Evolutionary conservation across 2,113 vertebrate genomes (phyloP).

Genomic region (Eidolon helvum): DNA sequence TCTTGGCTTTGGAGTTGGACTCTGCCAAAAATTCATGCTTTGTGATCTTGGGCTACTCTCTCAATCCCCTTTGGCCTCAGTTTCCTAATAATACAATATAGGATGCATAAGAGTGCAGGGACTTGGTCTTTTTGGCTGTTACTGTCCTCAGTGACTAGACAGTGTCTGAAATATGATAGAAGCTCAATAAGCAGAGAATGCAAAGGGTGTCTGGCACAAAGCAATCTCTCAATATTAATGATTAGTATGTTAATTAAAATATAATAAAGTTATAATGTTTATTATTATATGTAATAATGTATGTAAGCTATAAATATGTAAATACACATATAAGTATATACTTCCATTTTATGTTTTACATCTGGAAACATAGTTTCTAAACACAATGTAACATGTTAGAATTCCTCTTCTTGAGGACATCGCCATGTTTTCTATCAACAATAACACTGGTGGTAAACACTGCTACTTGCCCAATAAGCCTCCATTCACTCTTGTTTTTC

Average conservation of each 20-base stretch:
- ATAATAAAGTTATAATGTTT: too few relatives aligned
- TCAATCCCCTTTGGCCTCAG: neutral
- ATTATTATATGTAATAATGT: too few relatives aligned
- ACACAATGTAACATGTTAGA: neutral
- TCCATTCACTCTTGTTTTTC: neutral
- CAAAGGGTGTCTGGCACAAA: neutral
- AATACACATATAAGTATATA: neutral
- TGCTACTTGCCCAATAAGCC: neutral
- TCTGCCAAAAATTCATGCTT: neutral
- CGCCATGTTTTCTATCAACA: neutral
- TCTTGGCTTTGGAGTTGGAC: neutral
- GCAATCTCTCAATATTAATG: neutral
- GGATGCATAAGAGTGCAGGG: neutral
- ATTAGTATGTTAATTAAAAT: too few relatives aligned
- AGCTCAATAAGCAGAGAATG: neutral
- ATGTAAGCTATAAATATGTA: neutral
- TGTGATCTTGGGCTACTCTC: neutral
- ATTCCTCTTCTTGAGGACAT: neutral
- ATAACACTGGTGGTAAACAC: neutral
- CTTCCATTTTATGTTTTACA: neutral
- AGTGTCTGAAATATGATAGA: neutral
- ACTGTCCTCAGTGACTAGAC: neutral
- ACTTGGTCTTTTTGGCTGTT: neutral
- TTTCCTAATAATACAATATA: neutral
- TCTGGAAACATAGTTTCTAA: neutral